Percentiles rank a stretch among this genome's conserved stretches.
These are phyloP conservation scores for Thryonomys swinderianus DNA, from an alignment of 2,113 vertebrate species.

Conservation along the genomic window DNA sequence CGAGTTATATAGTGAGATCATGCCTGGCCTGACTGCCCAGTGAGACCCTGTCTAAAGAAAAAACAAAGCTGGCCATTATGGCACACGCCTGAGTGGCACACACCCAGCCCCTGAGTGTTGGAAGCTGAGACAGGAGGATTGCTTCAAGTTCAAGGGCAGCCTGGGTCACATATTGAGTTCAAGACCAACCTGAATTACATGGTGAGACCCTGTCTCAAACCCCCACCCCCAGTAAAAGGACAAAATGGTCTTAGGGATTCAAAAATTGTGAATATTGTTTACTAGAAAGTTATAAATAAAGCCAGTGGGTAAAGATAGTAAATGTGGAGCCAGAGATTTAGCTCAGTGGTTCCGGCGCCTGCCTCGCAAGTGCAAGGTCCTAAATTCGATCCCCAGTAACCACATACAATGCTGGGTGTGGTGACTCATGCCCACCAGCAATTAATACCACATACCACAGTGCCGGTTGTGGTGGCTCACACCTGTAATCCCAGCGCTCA, in stretches of 20 bases:
- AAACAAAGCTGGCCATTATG: background rate
- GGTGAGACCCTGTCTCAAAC: no score
- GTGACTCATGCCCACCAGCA: no score
- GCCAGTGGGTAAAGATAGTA: background rate
- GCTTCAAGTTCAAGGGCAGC: background rate
- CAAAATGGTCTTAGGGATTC: background rate
- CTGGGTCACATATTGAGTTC: background rate
- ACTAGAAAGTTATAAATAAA: background rate
- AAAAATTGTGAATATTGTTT: constrained; percentile 7
- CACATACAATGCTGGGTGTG: no score
- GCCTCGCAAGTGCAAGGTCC: no score
- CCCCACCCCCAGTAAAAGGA: background rate
- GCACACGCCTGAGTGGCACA: background rate
- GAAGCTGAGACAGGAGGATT: background rate
- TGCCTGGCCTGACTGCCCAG: background rate
- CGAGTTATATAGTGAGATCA: background rate
- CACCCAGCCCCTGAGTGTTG: no score
- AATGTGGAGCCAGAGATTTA: no score
- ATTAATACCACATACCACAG: no score
- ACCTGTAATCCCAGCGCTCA: no score
- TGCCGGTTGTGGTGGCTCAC: no score
- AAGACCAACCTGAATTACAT: no score
- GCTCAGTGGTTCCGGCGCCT: no score
- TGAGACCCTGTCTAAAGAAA: background rate
- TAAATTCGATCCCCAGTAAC: no score